Conservation (phyloP, 2,113 vertebrate species). For the Crocuta crocuta region DNA sequence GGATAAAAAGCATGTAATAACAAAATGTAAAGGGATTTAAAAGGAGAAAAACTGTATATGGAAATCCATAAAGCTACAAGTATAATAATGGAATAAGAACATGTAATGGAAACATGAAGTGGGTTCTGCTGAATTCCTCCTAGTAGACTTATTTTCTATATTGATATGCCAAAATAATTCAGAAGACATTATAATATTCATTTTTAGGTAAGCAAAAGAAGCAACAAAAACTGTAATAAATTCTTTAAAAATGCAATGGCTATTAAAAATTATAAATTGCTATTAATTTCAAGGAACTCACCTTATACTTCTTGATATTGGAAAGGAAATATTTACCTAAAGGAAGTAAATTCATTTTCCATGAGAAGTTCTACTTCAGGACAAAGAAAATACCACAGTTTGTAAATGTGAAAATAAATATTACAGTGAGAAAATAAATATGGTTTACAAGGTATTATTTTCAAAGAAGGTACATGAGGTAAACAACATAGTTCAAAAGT, state of each 20-base stretch:
- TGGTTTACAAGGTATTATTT: neutral
- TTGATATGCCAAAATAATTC: neutral
- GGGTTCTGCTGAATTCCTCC: neutral
- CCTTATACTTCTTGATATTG: neutral
- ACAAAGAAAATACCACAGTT: slow-evolving; percentile 35
- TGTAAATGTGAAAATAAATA: neutral
- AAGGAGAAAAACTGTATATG: neutral
- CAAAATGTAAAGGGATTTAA: neutral
- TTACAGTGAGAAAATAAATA: neutral
- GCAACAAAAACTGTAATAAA: neutral
- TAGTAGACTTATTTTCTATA: neutral
- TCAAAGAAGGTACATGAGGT: neutral
- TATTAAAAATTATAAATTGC: slow-evolving; percentile 4
- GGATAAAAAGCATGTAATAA: neutral
- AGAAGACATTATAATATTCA: neutral
- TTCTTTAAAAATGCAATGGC: neutral
- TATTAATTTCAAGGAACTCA: slow-evolving; percentile 40
- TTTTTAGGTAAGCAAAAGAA: neutral
- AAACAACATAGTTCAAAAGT: neutral
- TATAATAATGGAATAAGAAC: neutral
- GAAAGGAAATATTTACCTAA: slow-evolving; percentile 43
- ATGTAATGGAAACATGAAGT: neutral
- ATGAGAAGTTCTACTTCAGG: neutral
- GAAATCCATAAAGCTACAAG: neutral
- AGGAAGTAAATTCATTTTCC: neutral